A percentile compares a stretch with the other conserved stretches of the same genome.
These are phyloP conservation scores for Pseudopipra pipra DNA, from an alignment of 2,113 vertebrate species.

Conservation along the genomic window DNA sequence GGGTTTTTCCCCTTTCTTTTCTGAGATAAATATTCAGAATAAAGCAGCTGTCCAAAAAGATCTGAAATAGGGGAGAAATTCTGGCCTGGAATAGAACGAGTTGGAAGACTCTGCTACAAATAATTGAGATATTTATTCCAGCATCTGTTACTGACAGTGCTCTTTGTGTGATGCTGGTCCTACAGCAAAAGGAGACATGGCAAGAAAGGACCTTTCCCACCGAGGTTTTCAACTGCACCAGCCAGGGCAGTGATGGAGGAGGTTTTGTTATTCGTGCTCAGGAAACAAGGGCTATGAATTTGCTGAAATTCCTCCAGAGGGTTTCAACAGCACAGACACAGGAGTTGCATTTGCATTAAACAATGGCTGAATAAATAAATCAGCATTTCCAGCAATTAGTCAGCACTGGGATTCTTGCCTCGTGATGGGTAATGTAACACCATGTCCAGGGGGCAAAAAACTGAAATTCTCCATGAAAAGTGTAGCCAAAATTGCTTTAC, in stretches of 20 bases:
- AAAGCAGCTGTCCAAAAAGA: background rate
- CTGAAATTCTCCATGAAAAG: background rate
- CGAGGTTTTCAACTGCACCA: background rate
- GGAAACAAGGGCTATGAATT: background rate
- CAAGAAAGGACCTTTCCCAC: background rate
- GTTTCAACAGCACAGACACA: background rate
- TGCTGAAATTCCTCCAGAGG: background rate
- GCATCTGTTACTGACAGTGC: background rate
- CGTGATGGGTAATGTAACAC: background rate
- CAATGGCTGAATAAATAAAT: background rate
- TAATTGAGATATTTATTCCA: background rate
- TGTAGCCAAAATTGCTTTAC: background rate
- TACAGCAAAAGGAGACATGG: accelerated
- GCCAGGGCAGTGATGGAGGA: background rate
- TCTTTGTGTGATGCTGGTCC: background rate
- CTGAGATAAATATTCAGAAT: background rate
- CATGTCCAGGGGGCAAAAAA: background rate
- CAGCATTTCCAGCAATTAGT: background rate
- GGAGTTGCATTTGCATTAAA: background rate
- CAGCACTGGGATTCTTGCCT: too few relatives aligned
- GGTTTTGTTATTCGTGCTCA: background rate
- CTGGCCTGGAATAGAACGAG: background rate
- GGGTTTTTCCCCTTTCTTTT: background rate
- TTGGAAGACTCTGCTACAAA: background rate
- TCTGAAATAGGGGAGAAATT: background rate